Base-by-base conservation (phyloP, 2,113 vertebrate species). In the Pyrgilauda ruficollis region DNA sequence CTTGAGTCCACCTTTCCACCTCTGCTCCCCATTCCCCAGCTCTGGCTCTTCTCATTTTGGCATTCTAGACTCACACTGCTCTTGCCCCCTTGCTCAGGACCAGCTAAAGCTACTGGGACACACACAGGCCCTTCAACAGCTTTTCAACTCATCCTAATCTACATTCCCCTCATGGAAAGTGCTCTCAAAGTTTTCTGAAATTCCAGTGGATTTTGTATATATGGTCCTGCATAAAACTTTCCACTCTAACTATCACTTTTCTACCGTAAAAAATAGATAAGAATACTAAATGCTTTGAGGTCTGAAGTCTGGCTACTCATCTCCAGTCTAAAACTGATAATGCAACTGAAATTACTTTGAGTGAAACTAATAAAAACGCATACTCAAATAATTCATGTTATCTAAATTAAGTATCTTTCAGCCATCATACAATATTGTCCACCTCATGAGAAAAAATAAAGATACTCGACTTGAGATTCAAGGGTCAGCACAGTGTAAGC, bases 341-440 rank as follows among this genome's bases (percentile, higher is more conserved):
- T 90, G 81, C 15, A 85, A 75, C 55, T 77, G 84, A 85, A 87
- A 77, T 41, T 84, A 75, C 47, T 91, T 66, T 84, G 53, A 93
- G 70, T 17, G 18, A 66, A 73, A 93, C 19, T 89, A 94, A 87
- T 68, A 94, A 96, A 87, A 95, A 75, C 23, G 28, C 84, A 89
- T 20, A 43, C 47, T 80, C 73, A 85, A 88, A 92, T 95, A 90
- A 96, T 81, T 90, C 62, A 83, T 35, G 43, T 61, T 90, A 92
- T 94, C 62, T 77, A 95, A 97, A 97, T 94, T 86, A 96, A 97
- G 67, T 89, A 94, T 88, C 74, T 84, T 89, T 90, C 74, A 93
- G 86, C 52, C 56, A 87, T 69, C 89, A 70, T 28, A 72, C 62
- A 90, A 62, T 49, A 89, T 23, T 62, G 37, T 80, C 56, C 94